Conservation (phyloP, 2,797 vertebrate species). For the Rhabdophis nuchalis region DNA sequence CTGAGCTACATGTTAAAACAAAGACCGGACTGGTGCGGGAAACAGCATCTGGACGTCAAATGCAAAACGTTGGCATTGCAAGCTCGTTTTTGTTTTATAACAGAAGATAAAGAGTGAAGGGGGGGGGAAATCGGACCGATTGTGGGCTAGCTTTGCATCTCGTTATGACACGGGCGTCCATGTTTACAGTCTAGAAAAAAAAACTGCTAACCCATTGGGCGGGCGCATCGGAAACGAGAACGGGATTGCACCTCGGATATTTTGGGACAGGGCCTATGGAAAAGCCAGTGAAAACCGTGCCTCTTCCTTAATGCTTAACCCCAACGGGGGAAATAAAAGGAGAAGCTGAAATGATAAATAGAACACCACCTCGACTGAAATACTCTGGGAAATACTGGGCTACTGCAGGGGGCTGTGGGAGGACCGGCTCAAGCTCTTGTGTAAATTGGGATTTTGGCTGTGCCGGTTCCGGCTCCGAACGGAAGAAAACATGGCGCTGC, state of each 20-base stretch:
- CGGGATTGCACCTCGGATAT: constrained; percentile 9
- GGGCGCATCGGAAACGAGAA: constrained; percentile 13
- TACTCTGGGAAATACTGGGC: constrained; percentile 21
- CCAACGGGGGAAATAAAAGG: neutral
- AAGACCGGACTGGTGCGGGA: neutral
- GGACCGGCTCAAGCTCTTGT: constrained; percentile 80
- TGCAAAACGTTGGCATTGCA: neutral
- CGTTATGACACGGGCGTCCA: neutral
- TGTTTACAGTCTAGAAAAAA: neutral
- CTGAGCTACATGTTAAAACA: neutral
- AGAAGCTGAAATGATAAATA: constrained; percentile 53
- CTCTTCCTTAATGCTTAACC: constrained; percentile 38
- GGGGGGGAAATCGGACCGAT: neutral
- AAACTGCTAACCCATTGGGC: neutral
- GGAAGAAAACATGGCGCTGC: constrained; percentile 91
- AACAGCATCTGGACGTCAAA: neutral
- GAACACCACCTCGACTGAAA: constrained; percentile 23
- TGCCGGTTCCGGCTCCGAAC: constrained; percentile 93
- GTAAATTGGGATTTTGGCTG: constrained; percentile 98
- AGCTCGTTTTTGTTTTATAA: neutral
- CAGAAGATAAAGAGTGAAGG: no score
- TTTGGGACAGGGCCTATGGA: constrained; percentile 21
- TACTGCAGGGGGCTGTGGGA: constrained; percentile 62
- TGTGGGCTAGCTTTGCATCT: neutral
- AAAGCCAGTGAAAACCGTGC: constrained; percentile 16